phyloP scores from a whole-genome alignment of 2,888 invertebrate species.

The Ophonus ardosiacus region DNA sequence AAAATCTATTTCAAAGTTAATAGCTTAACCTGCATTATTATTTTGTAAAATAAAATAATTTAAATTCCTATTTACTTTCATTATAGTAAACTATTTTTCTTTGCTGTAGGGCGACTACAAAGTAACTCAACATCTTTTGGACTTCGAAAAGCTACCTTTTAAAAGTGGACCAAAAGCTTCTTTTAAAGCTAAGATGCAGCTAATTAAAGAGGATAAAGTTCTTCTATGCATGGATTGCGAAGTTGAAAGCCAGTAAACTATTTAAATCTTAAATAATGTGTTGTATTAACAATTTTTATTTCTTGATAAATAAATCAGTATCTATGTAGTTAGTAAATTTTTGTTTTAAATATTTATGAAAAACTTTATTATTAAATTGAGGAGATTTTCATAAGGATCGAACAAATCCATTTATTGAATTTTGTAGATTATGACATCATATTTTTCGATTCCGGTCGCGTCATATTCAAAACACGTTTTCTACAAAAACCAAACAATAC shows the following conservation, averaged over 20 bases:
- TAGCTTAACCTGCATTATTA: no score
- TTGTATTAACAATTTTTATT: not conserved
- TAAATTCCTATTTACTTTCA: no score
- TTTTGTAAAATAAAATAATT: no score
- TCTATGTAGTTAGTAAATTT: not conserved
- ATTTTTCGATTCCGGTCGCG: no score
- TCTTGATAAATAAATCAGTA: conserved; percentile 26
- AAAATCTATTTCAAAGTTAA: no score
- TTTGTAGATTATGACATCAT: no score
- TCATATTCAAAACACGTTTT: no score
- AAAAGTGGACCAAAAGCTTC: conserved; percentile 24
- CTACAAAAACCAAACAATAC: no score
- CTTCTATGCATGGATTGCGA: conserved; percentile 31
- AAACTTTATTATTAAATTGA: no score
- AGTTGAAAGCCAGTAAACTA: conserved; percentile 34
- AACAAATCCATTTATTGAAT: no score
- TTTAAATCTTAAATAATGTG: conserved; percentile 4
- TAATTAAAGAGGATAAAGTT: conserved; percentile 19
- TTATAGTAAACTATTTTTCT: not conserved
- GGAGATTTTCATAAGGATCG: no score
- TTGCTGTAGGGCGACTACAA: conserved; percentile 23
- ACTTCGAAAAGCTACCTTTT: conserved; percentile 35
- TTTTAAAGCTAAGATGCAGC: not conserved
- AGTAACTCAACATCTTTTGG: conserved; percentile 25
- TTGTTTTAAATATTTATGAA: not conserved